Evolutionary conservation across 2,888 invertebrate species (phyloP).

Genomic region (Pyrgus malvae): DNA sequence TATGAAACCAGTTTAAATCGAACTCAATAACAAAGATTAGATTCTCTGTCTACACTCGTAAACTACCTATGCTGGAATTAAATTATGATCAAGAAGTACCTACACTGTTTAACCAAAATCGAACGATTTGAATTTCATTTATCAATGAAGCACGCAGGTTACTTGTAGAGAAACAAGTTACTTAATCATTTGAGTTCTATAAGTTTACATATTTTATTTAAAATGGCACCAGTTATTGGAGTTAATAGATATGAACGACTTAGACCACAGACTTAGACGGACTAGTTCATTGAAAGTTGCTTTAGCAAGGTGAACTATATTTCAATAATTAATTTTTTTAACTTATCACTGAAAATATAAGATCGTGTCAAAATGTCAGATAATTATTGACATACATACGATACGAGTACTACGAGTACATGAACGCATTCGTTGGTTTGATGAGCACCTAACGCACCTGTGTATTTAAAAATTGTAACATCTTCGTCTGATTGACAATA

Average conservation of each 20-base stretch:
- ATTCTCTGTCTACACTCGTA: too few relatives aligned
- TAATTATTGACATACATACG: background rate
- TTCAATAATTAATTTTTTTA: conserved; percentile 9
- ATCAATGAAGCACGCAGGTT: too few relatives aligned
- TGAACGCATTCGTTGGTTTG: background rate
- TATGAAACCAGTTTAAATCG: too few relatives aligned
- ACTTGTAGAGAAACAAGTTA: too few relatives aligned
- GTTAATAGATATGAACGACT: background rate
- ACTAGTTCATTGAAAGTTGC: conserved; percentile 26
- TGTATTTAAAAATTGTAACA: background rate
- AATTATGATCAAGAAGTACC: too few relatives aligned
- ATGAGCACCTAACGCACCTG: background rate
- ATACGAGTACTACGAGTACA: too few relatives aligned
- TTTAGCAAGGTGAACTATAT: conserved; percentile 31
- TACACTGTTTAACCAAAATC: too few relatives aligned
- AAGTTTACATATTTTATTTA: background rate
- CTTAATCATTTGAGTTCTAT: background rate
- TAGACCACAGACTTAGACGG: background rate
- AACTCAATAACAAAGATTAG: too few relatives aligned
- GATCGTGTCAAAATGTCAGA: background rate
- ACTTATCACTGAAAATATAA: too few relatives aligned
- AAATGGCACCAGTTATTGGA: background rate
- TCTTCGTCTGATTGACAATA: conserved; percentile 23
- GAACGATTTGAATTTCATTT: too few relatives aligned
- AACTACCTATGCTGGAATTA: too few relatives aligned